Percentiles rank a stretch among this genome's conserved stretches.
These are phyloP conservation scores for Eubasilissa regina DNA, from an alignment of 1,140 invertebrate genomes.

Conservation along the genomic window DNA sequence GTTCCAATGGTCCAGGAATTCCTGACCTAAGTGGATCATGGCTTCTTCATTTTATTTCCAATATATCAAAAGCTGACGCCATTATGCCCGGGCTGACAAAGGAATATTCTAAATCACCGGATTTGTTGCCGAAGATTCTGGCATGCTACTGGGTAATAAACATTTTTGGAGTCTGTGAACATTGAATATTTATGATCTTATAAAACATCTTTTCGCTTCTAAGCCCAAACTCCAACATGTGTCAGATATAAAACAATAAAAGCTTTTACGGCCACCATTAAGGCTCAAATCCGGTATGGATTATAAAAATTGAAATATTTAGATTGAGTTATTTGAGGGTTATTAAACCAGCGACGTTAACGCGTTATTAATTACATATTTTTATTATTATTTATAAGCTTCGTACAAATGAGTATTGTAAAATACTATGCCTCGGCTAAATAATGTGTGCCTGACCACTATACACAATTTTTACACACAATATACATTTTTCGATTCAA, in stretches of 20 bases:
- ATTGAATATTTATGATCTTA: slow-evolving; percentile 47
- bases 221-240: slow-evolving; percentile 24
- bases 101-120: slow-evolving; percentile 42
- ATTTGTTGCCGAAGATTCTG: slow-evolving; percentile 26
- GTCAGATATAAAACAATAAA: slow-evolving; percentile 39
- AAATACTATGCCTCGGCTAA: too few species aligned
- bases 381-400: slow-evolving; percentile 40
- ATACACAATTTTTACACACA: too few species aligned
- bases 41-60: slow-evolving; percentile 39
- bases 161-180: slow-evolving; percentile 36
- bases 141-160: slow-evolving; percentile 49
- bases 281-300: slow-evolving; percentile 18
- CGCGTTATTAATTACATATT: slow-evolving; percentile 41
- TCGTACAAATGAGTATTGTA: background rate
- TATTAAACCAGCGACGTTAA: slow-evolving; percentile 28
- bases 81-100: slow-evolving; percentile 29
- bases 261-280: slow-evolving; percentile 37
- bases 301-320: slow-evolving; percentile 46
- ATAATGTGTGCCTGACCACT: too few species aligned
- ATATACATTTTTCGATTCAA: too few species aligned
- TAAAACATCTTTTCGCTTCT: slow-evolving; percentile 47
- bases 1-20: slow-evolving; percentile 31
- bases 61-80: slow-evolving; percentile 47
- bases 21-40: slow-evolving; percentile 33
- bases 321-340: slow-evolving; percentile 34